A percentile compares a stretch with the other conserved stretches of the same genome.
Conservation (phyloP, 2,888 invertebrate species). For the Drosophila phalerata region DNA sequence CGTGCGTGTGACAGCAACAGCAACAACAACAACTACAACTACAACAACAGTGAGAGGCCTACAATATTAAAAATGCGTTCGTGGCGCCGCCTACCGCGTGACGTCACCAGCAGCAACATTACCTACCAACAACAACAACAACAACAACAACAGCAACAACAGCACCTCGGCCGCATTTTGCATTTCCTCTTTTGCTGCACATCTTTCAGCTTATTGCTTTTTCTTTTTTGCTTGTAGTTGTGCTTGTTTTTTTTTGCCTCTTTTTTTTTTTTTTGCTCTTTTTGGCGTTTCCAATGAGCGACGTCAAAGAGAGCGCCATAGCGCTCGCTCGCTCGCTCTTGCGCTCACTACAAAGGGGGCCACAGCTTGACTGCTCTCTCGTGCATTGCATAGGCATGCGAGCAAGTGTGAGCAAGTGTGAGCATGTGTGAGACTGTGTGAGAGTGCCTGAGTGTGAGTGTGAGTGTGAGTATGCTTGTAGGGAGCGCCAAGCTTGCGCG, state of each 20-base stretch:
- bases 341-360: slow-evolving; percentile 29
- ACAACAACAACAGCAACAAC: slow-evolving; percentile 16
- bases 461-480: slow-evolving; percentile 40
- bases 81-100: slow-evolving; percentile 77
- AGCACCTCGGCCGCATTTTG: slow-evolving; percentile 56
- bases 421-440: slow-evolving; percentile 5
- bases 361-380: slow-evolving; percentile 37
- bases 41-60: slow-evolving; percentile 40
- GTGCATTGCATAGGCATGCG: slow-evolving; percentile 24
- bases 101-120: slow-evolving; percentile 62
- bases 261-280: slow-evolving; percentile 53
- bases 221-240: slow-evolving; percentile 29
- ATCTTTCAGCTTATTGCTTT: slow-evolving; percentile 57
- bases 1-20: slow-evolving; percentile 27
- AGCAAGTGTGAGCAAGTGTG: slow-evolving; percentile 4
- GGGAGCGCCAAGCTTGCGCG: slow-evolving; percentile 69
- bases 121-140: slow-evolving; percentile 27
- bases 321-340: slow-evolving; percentile 38
- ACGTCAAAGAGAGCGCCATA: slow-evolving; percentile 56
- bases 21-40: slow-evolving; percentile 26
- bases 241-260: slow-evolving; percentile 21
- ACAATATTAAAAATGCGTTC: slow-evolving; percentile 78
- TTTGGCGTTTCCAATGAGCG: slow-evolving; percentile 58
- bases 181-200: slow-evolving; percentile 70
- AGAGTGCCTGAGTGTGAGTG: slow-evolving; percentile 5